Evolutionary conservation across 2,797 vertebrate species (phyloP).

Genomic region (Myripristis jacobus): DNA sequence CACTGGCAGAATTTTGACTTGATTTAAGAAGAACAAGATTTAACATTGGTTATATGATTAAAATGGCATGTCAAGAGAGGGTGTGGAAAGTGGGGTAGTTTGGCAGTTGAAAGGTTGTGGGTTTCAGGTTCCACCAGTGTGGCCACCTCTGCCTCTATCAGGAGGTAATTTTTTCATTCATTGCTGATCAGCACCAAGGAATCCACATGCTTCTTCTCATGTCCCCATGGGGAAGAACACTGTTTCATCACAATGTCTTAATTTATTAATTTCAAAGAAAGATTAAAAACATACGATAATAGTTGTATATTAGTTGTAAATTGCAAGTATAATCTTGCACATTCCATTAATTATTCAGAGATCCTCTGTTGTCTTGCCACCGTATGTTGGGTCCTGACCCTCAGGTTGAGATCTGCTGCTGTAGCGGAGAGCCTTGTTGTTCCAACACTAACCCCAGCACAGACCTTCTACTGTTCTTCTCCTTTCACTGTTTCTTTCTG

Average conservation of each 20-base stretch:
- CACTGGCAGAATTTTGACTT: no score
- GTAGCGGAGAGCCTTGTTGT: slow-evolving; percentile 48
- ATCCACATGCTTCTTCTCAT: background rate
- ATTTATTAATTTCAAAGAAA: background rate
- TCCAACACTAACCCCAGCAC: slow-evolving; percentile 77
- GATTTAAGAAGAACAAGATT: no score
- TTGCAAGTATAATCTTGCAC: background rate
- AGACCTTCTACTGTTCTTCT: slow-evolving; percentile 31
- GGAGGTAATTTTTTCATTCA: background rate
- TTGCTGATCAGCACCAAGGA: background rate
- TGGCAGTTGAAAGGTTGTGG: no score
- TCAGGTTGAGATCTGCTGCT: slow-evolving; percentile 70
- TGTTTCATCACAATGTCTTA: no score
- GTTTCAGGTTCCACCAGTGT: no score
- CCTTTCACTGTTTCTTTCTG: slow-evolving; percentile 39
- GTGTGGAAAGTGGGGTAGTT: no score
- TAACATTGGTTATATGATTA: no score
- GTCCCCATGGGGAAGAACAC: no score
- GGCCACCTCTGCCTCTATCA: no score
- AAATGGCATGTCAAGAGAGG: no score
- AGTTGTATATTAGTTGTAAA: no score
- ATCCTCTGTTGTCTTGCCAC: background rate
- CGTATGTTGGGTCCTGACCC: slow-evolving; percentile 9
- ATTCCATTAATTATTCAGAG: background rate
- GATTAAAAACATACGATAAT: background rate